phyloP scores from a whole-genome alignment of 2,797 vertebrate genomes.

The Girardinus metallicus region DNA sequence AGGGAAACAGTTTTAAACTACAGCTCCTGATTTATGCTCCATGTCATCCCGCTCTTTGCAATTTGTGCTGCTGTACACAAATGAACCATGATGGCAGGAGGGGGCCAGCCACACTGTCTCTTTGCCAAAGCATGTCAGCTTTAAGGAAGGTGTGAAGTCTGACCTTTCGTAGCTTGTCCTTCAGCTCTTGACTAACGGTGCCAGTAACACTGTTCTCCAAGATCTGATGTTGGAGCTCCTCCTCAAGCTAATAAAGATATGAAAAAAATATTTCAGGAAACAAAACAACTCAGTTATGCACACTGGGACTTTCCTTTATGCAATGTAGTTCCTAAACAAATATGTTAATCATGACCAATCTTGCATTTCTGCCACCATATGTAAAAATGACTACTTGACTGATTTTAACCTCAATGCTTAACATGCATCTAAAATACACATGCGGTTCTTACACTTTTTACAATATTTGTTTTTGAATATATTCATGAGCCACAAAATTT shows the following conservation, averaged over 20 bases:
- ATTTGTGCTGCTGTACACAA: constrained; percentile 2
- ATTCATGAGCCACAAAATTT: not conserved
- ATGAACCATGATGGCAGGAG: not conserved
- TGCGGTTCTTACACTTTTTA: not conserved
- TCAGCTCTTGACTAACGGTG: constrained; percentile 83
- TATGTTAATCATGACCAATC: no score
- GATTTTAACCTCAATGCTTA: not conserved
- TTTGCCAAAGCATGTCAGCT: not conserved
- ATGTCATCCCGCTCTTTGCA: not conserved
- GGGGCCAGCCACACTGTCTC: not conserved
- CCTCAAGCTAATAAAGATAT: constrained; percentile 78
- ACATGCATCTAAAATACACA: not conserved
- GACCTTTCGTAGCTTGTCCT: constrained; percentile 86
- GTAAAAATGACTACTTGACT: not conserved
- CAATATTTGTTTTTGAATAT: not conserved
- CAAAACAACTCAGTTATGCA: not conserved
- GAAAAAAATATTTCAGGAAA: accelerated
- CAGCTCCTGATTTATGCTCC: constrained; percentile 3
- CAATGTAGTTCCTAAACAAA: not conserved
- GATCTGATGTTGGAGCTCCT: constrained; percentile 82
- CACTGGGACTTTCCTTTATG: not conserved
- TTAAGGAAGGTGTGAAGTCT: constrained; percentile 38
- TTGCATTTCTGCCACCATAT: not conserved
- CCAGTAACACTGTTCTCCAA: constrained; percentile 83
- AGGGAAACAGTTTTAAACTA: not conserved